Base-by-base conservation (phyloP, 92 coral and sea anemone species). In the Paramuricea clavata region DNA sequence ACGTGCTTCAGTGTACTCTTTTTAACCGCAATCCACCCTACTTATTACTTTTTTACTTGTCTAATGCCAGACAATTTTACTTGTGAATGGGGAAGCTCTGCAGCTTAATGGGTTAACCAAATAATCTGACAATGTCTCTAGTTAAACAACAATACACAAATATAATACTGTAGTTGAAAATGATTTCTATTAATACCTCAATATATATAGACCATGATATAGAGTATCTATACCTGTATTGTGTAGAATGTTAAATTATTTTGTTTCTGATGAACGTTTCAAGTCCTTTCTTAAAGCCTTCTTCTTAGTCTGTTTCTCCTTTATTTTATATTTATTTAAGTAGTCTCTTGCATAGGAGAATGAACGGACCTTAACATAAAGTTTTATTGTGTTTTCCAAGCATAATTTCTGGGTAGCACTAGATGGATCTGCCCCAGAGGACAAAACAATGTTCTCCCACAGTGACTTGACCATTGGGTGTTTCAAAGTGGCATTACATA, bases 391-490 rank as follows among this genome's bases (percentile, higher is more conserved):
- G 65, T 57, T 57, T 16, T 57, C 65, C 65, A 57, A 57, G 16
- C 65, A 57, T 22, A 57, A 57, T 57, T 57, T 57, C 65, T 57
- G 65, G 30, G 65, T 57, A 57, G 65, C 30, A 57, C 65, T 16
- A 57, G 65, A 57, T 57, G 26, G 65, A 57, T 57, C 65, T 2
- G 17, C 65, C 17, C 28, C 30, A 5, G 65, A 57, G 16, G 65
- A 57, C 2, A 25, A 57, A 57, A 57, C 65, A 57, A 57, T 57
- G 65, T 57, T 57, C 6, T 25, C 65, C 65, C 65, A 57, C 27
- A 57, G 65, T 57, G 65, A 57, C 65, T 57, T 57, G 26, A 57
- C 65, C 65, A 57, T 4, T 19, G 31, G 65, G 16, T 6, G 2
- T 57, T 57, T 16, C 17, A 57, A 19, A 16, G 25, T 25, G 31